Evolutionary conservation across 2,797 vertebrate genomes (phyloP), one percentile per base, ranked within the genome.

Genomic region (Diceros bicornis): DNA sequence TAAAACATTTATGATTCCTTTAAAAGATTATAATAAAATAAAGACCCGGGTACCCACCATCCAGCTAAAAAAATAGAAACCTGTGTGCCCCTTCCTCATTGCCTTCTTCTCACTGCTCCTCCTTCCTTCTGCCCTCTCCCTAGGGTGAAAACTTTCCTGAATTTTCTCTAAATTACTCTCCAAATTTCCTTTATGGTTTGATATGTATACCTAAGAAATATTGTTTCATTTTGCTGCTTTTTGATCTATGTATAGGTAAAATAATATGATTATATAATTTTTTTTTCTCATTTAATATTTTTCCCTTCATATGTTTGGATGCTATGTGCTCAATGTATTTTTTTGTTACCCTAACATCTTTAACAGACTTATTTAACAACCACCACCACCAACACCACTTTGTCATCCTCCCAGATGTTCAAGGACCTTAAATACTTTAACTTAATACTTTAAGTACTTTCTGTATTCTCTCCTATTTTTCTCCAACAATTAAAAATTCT

Each of bases 101-200:
- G 3, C 0, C 0, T 41, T 8, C 7, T 21, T 78, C 7, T 69
- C 6, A 2, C 5, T 12, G 0, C 2, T 50, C 20, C 18, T 3
- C 3, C 1, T 6, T 37, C 2, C 4, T 4, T 61, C 2, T 52
- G 7, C 3, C 0, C 37, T 78, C 10, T 83, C 10, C 10, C 20
- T 17, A 59, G 7, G 4, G 7, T 57, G 29, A 68, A 0, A 29
- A 9, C 3, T 23, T 3, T 12, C 18, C 32, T 34, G 27, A 32
- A 61, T 55, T 84, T 27, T n/a, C 41, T 84, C n/a, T 71, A 52
- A 82, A 10, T 77, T 23, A 85, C 25, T 47, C 32, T 89, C 29
- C 55, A 41, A 72, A 52, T 55, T 89, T 66, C 20, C 47, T 52
- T 71, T 68, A 66, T 85, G 3, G 21, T 37, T 95, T 59, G 57